Percentiles rank a stretch among this genome's conserved stretches.
These are phyloP conservation scores for Zele albiditarsus DNA, from an alignment of 2,888 invertebrate genomes.

Conservation along the genomic window DNA sequence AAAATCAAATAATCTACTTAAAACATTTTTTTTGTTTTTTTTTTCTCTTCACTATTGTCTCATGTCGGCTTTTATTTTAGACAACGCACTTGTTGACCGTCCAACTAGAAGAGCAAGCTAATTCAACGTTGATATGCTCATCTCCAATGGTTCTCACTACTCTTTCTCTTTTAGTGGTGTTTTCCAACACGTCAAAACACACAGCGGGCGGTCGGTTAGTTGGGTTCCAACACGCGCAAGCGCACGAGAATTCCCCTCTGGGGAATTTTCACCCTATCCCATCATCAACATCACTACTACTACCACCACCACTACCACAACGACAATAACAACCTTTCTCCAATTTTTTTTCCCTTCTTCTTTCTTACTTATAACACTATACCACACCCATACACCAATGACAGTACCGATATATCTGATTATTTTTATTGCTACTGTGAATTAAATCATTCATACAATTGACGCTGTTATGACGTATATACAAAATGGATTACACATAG, in stretches of 20 bases:
- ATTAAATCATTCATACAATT: too few relatives aligned
- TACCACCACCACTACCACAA: background rate
- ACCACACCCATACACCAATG: too few relatives aligned
- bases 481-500: constrained; percentile 1
- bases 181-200: constrained; percentile 58
- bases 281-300: background rate
- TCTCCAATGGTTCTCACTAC: background rate
- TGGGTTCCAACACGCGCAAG: constrained; percentile 1
- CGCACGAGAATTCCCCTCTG: constrained; percentile 29
- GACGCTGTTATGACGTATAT: background rate
- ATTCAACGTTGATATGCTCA: background rate
- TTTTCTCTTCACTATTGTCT: background rate
- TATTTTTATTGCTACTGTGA: too few relatives aligned
- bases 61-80: background rate
- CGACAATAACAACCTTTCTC: too few relatives aligned
- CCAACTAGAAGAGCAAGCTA: background rate
- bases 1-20: constrained; percentile 7
- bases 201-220: constrained; percentile 53
- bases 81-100: background rate
- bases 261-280: constrained; percentile 16
- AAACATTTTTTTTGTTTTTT: background rate
- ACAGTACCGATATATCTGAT: too few relatives aligned
- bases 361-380: too few relatives aligned
- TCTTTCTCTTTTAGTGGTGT: background rate
- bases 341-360: too few relatives aligned